Evolutionary conservation across 1,140 invertebrate species (phyloP).

Genomic region (Uloborus diversus): DNA sequence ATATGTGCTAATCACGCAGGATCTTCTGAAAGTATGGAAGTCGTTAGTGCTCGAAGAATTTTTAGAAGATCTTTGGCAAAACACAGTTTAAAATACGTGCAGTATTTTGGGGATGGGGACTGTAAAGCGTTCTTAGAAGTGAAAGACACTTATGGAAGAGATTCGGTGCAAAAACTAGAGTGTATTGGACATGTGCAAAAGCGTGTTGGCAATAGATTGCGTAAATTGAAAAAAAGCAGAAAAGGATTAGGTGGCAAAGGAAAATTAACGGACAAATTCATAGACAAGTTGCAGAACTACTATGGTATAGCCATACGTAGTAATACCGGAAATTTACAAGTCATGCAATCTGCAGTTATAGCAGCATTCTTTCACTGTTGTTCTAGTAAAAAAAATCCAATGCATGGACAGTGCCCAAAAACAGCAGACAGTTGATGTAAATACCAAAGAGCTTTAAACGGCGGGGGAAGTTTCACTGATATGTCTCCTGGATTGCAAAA

Average conservation of each 20-base stretch:
- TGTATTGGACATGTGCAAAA: constrained; percentile 19
- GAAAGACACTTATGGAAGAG: not conserved
- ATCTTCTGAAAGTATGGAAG: not conserved
- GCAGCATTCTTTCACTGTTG: constrained; percentile 9
- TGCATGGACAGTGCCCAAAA: no score
- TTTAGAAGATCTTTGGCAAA: not conserved
- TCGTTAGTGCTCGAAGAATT: not conserved
- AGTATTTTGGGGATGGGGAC: no score
- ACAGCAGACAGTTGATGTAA: no score
- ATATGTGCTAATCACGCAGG: no score
- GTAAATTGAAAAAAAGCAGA: not conserved
- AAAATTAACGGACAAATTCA: no score
- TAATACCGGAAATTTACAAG: not conserved
- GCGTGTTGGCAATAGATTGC: not conserved
- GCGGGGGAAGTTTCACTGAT: not conserved
- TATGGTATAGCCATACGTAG: no score
- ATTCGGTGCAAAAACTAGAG: not conserved
- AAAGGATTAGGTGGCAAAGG: constrained; percentile 27
- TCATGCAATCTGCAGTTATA: not conserved
- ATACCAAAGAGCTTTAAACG: not conserved
- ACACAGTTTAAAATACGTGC: not conserved
- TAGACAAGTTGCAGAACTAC: no score
- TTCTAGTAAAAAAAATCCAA: no score
- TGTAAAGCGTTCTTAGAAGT: not conserved
- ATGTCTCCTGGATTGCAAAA: not conserved